phyloP scores from a whole-genome alignment of 2,113 vertebrate genomes.

The Bos indicus region DNA sequence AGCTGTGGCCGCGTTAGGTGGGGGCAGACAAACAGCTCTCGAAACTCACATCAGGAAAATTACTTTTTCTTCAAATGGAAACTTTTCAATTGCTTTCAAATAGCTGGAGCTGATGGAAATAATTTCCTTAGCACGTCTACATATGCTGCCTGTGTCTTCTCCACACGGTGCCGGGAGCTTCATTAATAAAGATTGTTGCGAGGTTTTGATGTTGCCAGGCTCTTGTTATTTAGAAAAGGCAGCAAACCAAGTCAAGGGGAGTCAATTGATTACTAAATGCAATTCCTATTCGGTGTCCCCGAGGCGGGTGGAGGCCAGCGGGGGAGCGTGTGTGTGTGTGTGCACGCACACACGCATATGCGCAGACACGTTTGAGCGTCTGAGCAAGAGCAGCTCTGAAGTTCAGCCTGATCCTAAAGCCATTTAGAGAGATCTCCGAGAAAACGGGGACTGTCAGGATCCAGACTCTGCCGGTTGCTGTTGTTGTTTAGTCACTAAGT shows the following conservation, averaged over 20 bases:
- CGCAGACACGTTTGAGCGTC: background rate
- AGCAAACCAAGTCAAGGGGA: constrained; percentile 59
- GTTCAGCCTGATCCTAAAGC: background rate
- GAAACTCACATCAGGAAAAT: constrained; percentile 61
- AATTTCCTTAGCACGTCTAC: constrained; percentile 67
- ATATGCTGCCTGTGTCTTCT: constrained; percentile 62
- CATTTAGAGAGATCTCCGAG: background rate
- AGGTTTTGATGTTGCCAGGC: constrained; percentile 55
- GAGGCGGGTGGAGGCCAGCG: background rate
- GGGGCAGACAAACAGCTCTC: constrained; percentile 59
- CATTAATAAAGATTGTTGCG: constrained; percentile 67
- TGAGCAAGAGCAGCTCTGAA: background rate
- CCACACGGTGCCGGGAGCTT: constrained; percentile 56
- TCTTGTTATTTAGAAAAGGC: constrained; percentile 58
- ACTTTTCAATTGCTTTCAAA: constrained; percentile 71
- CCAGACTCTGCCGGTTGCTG: too few relatives aligned
- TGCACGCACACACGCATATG: background rate
- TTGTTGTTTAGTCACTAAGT: background rate
- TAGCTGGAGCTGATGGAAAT: constrained; percentile 61
- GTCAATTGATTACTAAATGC: constrained; percentile 64
- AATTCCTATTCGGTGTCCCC: constrained; percentile 28
- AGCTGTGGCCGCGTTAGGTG: constrained; percentile 30
- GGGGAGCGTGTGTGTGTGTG: background rate
- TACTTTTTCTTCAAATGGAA: constrained; percentile 71
- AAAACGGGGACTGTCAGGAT: background rate